Evolutionary conservation across 2,888 invertebrate genomes (phyloP).

Genomic region (Dolichopus griseipennis): DNA sequence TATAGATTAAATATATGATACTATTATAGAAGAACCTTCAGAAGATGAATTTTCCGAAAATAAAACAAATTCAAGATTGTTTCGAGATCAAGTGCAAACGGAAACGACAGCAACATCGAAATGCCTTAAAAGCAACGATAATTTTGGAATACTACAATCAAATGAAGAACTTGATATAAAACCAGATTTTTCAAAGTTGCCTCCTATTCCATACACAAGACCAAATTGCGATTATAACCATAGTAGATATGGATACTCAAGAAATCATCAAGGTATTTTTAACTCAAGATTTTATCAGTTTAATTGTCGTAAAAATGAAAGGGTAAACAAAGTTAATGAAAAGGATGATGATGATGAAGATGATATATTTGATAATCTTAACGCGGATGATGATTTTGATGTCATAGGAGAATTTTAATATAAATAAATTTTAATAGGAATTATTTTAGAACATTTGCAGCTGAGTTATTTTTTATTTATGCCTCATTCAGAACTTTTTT

Average conservation of each 20-base stretch:
- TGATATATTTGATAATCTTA: slow-evolving; percentile 27
- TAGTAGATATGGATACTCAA: background rate
- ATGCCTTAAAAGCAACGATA: slow-evolving; percentile 22
- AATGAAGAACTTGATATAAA: slow-evolving; percentile 9
- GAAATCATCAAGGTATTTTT: background rate
- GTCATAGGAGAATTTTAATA: slow-evolving; percentile 18
- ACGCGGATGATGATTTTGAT: slow-evolving; percentile 29
- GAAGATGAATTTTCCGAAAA: slow-evolving; percentile 22
- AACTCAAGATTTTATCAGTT: background rate
- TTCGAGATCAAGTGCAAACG: slow-evolving; percentile 18
- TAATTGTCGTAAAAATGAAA: background rate
- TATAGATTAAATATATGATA: background rate
- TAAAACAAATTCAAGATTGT: background rate
- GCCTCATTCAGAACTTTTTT: too few species aligned
- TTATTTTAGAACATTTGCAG: too few species aligned
- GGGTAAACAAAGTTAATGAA: slow-evolving; percentile 11
- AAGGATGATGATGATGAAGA: slow-evolving; percentile 24
- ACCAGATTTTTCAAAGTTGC: background rate
- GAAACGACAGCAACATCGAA: slow-evolving; percentile 20
- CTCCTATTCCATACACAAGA: background rate
- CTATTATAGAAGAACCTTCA: slow-evolving; percentile 20
- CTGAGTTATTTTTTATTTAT: too few species aligned
- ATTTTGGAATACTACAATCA: slow-evolving; percentile 13
- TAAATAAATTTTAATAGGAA: too few species aligned
- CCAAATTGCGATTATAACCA: background rate